These are phyloP conservation scores for Ceratosolen fusciceps DNA, from an alignment of 1,140 invertebrate species.

Conservation along the genomic window DNA sequence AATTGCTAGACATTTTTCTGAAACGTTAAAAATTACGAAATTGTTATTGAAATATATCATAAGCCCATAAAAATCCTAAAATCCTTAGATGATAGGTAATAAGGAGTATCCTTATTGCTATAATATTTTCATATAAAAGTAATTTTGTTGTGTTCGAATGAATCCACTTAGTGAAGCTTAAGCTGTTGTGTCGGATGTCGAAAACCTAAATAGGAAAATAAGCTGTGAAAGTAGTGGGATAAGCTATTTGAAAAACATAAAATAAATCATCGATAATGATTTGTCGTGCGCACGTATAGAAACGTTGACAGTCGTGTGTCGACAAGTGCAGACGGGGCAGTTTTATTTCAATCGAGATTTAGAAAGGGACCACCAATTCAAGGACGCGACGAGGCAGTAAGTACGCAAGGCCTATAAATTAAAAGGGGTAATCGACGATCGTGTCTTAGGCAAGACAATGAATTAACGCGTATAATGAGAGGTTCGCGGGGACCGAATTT, in stretches of 20 bases:
- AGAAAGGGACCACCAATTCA: not conserved
- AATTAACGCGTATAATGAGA: too few species aligned
- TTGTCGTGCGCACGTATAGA: not conserved
- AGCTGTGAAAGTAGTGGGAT: not conserved
- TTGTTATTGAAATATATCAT: too few species aligned
- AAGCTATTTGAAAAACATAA: not conserved
- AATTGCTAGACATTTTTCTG: too few species aligned
- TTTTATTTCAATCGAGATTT: not conserved
- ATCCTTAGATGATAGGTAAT: too few species aligned
- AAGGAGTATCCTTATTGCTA: too few species aligned
- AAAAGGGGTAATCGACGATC: too few species aligned
- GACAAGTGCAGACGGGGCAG: not conserved
- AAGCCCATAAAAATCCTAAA: too few species aligned
- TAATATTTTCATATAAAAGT: not conserved
- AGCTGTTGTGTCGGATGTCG: not conserved
- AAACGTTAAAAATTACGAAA: too few species aligned
- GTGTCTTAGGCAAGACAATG: not conserved
- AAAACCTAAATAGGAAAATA: not conserved
- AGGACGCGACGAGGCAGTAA: not conserved
- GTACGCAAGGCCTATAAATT: too few species aligned
- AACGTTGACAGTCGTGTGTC: not conserved
- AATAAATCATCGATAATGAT: not conserved
- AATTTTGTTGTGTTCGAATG: not conserved
- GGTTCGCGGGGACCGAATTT: not conserved
- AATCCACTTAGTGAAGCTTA: not conserved